Percentiles rank a stretch among this genome's conserved stretches.
These are phyloP conservation scores for Glossosoma conforme DNA, from an alignment of 1,140 invertebrate species.

Conservation along the genomic window DNA sequence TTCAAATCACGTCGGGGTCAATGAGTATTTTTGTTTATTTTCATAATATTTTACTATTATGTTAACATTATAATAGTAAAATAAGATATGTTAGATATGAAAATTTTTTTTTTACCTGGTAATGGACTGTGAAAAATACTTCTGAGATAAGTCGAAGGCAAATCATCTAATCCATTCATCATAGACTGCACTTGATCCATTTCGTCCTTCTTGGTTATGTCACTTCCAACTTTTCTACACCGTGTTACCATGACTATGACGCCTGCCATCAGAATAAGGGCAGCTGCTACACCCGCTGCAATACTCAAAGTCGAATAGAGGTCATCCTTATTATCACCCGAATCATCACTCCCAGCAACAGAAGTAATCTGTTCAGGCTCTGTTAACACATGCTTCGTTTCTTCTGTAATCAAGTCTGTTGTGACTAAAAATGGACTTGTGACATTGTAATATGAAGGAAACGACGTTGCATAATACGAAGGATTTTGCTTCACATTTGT, in stretches of 20 bases:
- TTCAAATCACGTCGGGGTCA: constrained; percentile 98
- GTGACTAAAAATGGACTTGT: constrained; percentile 13
- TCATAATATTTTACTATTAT: neutral
- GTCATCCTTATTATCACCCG: constrained; percentile 40
- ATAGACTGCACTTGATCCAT: constrained; percentile 42
- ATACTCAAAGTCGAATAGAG: constrained; percentile 47
- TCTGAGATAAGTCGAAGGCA: constrained; percentile 43
- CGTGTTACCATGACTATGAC: constrained; percentile 47
- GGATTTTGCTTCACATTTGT: neutral
- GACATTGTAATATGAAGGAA: constrained; percentile 9
- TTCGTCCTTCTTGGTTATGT: constrained; percentile 43
- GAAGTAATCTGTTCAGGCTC: constrained; percentile 51
- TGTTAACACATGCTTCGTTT: constrained; percentile 41
- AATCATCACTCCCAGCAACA: constrained; percentile 43
- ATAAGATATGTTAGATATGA: constrained; percentile 1
- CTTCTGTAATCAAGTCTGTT: constrained; percentile 25
- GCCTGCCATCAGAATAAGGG: constrained; percentile 45
- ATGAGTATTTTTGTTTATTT: constrained; percentile 19
- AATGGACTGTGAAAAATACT: constrained; percentile 53
- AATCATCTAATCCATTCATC: constrained; percentile 42
- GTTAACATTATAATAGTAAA: too few species aligned
- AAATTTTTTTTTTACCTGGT: constrained; percentile 41
- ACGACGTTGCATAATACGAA: neutral
- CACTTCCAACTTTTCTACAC: constrained; percentile 38
- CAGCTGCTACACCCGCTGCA: constrained; percentile 46